Conservation (phyloP, 2,113 vertebrate species). For the Excalfactoria chinensis region DNA sequence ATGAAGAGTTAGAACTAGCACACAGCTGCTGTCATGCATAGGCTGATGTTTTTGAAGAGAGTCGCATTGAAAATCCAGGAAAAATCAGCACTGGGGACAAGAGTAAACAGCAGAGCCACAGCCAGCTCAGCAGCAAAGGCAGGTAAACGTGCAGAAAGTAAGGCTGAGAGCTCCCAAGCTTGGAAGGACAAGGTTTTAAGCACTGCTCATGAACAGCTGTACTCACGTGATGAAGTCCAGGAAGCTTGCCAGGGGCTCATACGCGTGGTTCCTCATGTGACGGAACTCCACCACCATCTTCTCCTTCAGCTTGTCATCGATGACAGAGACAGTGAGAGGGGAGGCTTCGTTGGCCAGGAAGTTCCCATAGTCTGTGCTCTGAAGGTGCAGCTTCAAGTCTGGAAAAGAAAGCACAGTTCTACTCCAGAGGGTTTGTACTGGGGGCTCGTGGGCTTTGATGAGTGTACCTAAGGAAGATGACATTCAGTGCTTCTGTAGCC, state of each 20-base stretch:
- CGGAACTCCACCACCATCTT: slow-evolving; percentile 99
- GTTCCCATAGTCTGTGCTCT: slow-evolving; percentile 98
- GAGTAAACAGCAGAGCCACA: not conserved
- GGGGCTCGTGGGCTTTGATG: rapidly evolving
- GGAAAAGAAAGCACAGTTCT: slow-evolving; percentile 11
- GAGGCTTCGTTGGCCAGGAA: slow-evolving; percentile 97
- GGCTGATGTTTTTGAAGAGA: not conserved
- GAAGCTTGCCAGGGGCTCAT: slow-evolving; percentile 95
- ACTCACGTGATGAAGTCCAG: slow-evolving; percentile 98
- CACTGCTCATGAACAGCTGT: not conserved
- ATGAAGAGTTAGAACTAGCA: not conserved
- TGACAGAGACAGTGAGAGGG: slow-evolving; percentile 94
- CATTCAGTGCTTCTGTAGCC: not conserved
- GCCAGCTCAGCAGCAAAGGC: not conserved
- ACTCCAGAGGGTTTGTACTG: not conserved
- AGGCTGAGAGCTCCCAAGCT: not conserved
- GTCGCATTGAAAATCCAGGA: not conserved
- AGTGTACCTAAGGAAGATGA: not conserved
- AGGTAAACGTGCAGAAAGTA: not conserved
- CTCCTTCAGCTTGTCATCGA: slow-evolving; percentile 98
- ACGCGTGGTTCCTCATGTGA: slow-evolving; percentile 98
- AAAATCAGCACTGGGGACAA: not conserved
- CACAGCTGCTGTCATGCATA: not conserved
- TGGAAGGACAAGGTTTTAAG: not conserved
- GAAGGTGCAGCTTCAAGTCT: slow-evolving; percentile 97